Evolutionary conservation across 2,888 invertebrate species (phyloP).

Genomic region (Alviniconcha strummeri): DNA sequence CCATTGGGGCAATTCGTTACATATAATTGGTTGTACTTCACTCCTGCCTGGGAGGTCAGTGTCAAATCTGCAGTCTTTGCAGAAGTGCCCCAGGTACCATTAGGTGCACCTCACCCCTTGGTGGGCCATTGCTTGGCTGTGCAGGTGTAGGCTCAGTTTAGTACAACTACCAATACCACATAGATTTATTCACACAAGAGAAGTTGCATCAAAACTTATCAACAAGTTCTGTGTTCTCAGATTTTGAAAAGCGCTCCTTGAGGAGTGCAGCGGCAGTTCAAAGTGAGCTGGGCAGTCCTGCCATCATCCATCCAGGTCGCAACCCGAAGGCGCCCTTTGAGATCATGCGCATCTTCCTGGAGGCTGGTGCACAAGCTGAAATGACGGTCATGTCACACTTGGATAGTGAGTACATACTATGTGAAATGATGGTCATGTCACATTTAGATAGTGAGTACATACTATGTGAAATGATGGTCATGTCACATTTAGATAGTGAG

Average conservation of each 20-base stretch:
- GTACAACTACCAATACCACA: too few relatives aligned
- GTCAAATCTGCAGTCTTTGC: too few relatives aligned
- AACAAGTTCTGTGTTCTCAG: slow-evolving; percentile 36
- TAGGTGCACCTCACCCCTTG: too few relatives aligned
- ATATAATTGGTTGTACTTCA: too few relatives aligned
- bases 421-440: slow-evolving; percentile 84
- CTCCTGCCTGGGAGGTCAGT: too few relatives aligned
- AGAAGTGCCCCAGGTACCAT: too few relatives aligned
- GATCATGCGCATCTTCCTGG: slow-evolving; percentile 84
- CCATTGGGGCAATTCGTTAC: too few relatives aligned
- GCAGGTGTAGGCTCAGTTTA: too few relatives aligned
- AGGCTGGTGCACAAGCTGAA: slow-evolving; percentile 84
- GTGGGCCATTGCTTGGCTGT: too few relatives aligned
- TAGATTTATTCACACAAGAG: too few relatives aligned
- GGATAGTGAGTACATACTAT: slow-evolving; percentile 79
- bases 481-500: slow-evolving; percentile 90
- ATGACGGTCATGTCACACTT: slow-evolving; percentile 89
- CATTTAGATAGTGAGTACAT: slow-evolving; percentile 84
- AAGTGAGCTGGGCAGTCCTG: slow-evolving; percentile 81
- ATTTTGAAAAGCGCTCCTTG: slow-evolving; percentile 81
- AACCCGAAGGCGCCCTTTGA: slow-evolving; percentile 83
- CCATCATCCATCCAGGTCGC: slow-evolving; percentile 88
- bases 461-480: slow-evolving; percentile 79
- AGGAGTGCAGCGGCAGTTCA: slow-evolving; percentile 83
- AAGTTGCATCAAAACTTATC: too few relatives aligned